Conservation (phyloP, 53 echinoderm and acorn worm genomes). For the Pentamera pediparva region DNA sequence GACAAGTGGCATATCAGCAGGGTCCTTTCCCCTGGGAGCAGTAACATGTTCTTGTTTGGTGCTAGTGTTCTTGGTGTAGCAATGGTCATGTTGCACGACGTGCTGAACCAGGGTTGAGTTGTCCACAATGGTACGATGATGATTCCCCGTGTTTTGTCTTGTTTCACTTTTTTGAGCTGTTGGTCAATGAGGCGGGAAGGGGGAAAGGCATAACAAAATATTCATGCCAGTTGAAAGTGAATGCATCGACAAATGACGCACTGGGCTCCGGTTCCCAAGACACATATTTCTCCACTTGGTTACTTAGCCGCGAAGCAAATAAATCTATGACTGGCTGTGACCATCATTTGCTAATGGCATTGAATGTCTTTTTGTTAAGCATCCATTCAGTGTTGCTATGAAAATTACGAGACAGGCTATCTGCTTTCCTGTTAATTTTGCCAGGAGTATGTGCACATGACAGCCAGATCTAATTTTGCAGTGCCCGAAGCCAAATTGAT, state of each 20-base stretch:
- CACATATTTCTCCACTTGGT: conserved; percentile 26
- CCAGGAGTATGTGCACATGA: too few species aligned
- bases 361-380: neutral
- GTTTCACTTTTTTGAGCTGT: too few species aligned
- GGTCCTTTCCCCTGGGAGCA: neutral
- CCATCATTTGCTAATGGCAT: neutral
- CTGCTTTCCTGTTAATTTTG: conserved; percentile 6
- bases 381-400: neutral
- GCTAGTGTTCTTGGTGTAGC: too few species aligned
- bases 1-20: neutral
- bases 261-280: conserved; percentile 54
- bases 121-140: too few species aligned
- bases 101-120: too few species aligned
- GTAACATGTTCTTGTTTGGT: neutral
- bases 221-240: too few species aligned
- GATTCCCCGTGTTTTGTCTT: neutral
- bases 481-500: neutral
- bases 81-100: neutral
- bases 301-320: too few species aligned
- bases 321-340: neutral
- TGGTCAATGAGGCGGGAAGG: neutral
- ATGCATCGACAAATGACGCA: too few species aligned
- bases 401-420: neutral
- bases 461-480: too few species aligned
- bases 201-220: neutral